Evolutionary conservation across 2,888 invertebrate genomes (phyloP), one percentile per base, ranked within the genome.

Genomic region (Metacarcinus magister): DNA sequence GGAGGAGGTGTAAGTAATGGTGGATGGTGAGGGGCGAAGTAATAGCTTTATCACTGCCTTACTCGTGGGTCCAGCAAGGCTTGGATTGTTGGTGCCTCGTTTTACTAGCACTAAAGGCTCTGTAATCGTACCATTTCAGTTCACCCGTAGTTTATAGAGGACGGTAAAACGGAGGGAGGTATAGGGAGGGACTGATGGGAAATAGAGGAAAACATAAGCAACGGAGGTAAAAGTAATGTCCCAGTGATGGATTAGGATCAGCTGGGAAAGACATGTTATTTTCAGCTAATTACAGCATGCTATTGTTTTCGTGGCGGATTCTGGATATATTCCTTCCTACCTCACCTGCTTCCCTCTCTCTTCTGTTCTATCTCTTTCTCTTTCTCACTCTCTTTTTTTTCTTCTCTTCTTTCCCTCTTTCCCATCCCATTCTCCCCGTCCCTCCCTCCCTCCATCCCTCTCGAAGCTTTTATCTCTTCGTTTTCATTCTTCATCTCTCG

Each of bases 381-480:
- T 67, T 5, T 67, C 67, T n/a, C 67, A 23, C 54, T 54, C 54
- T 54, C 23, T 67, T 19, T 67, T 19, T 67, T n/a, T 67, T 19
- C 19, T 19, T 0, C n/a, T 67, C 3, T 67, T n/a, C 19, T 0
- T 23, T 16, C 16, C 60, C 16, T 16, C 16, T 3, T 46, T 19
- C 16, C 60, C 16, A 2, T 23, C 60, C 16, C 60, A 13, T 16
- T 23, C 60, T 60, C 60, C 16, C 60, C 3, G 2, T 60, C 60
- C 16, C 23, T 60, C 60, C 2, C 60, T 60, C 23, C 16, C 60
- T 60, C 60, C 16, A 2, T 60, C 60, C 16, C 60, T 60, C 2
- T n/a, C 13, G n/a, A 67, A n/a, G 67, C 67, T 67, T 67, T 67
- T 67, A 67, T 67, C 67, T 67, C n/a, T 67, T n/a, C 67, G 67